phyloP scores from a whole-genome alignment of 2,797 vertebrate species.

The Odontamblyopus rebecca region DNA sequence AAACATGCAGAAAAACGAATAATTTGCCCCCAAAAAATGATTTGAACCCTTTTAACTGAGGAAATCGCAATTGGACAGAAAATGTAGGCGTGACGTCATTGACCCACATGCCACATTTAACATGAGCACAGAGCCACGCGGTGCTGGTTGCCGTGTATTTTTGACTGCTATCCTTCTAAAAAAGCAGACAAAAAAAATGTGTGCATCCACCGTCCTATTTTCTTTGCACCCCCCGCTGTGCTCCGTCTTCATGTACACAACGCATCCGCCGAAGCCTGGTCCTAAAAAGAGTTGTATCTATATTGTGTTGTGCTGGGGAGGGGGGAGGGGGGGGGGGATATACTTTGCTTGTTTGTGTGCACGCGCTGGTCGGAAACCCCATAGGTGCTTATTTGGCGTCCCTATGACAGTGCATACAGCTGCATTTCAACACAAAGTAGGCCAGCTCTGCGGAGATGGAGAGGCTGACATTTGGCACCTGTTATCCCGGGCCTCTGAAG shows the following conservation, averaged over 20 bases:
- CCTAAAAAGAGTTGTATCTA: constrained; percentile 17
- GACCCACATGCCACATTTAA: neutral
- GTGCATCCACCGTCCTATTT: constrained; percentile 45
- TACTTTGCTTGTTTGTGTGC: constrained; percentile 12
- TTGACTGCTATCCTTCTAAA: constrained; percentile 35
- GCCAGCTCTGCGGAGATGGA: constrained; percentile 60
- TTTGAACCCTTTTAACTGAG: too few relatives aligned
- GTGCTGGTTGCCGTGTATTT: constrained; percentile 13
- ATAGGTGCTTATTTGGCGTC: constrained; percentile 67
- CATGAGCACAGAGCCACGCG: neutral
- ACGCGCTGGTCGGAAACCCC: constrained; percentile 41
- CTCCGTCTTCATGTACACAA: constrained; percentile 7
- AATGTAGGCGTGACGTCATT: too few relatives aligned
- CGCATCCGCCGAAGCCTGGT: constrained; percentile 14
- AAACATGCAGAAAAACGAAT: too few relatives aligned
- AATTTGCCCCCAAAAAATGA: too few relatives aligned
- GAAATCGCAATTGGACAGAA: too few relatives aligned
- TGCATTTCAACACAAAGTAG: constrained; percentile 71
- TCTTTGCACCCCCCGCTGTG: constrained; percentile 26
- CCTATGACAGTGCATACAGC: constrained; percentile 62
- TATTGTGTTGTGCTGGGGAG: constrained; percentile 5
- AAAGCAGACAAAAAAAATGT: constrained; percentile 12
- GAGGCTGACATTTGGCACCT: constrained; percentile 64
- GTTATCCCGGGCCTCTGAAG: constrained; percentile 66
- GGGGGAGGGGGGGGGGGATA: neutral